Conservation (phyloP, 37 sponge, comb jelly and placozoan genomes). For the Chondrilla cf. caribensis region DNA sequence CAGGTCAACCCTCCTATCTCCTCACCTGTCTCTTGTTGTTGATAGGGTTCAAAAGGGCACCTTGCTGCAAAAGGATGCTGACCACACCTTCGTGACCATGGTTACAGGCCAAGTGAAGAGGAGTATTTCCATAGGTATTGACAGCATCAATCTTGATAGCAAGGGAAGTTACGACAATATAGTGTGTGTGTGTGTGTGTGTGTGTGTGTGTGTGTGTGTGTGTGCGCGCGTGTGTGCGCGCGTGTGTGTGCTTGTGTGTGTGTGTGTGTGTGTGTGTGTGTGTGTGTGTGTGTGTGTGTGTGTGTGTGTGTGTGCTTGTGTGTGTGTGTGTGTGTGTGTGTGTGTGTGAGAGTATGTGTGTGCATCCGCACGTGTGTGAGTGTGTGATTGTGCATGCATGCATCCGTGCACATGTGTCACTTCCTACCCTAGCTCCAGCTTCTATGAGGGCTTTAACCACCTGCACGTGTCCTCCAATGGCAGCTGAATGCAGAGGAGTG, state of each 20-base stretch:
- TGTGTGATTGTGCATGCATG: too few species aligned
- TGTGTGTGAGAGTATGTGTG: background rate
- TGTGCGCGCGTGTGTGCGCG: too few species aligned
- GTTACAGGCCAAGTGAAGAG: conserved; percentile 90
- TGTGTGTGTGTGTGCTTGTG: too few species aligned
- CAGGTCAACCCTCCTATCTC: too few species aligned
- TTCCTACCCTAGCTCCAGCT: conserved; percentile 63
- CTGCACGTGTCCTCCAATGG: conserved; percentile 78
- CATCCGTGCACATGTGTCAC: too few species aligned
- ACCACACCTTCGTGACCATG: conserved; percentile 88
- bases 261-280: too few species aligned
- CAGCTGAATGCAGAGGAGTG: conserved; percentile 82
- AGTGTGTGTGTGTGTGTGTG: background rate
- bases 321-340: background rate
- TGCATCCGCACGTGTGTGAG: too few species aligned
- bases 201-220: background rate
- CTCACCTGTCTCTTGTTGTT: conserved; percentile 78
- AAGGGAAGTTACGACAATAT: background rate
- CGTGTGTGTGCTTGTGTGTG: too few species aligned
- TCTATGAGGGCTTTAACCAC: conserved; percentile 79
- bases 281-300: too few species aligned
- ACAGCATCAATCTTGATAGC: conserved; percentile 58
- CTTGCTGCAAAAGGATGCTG: conserved; percentile 63
- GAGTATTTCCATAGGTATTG: conserved; percentile 67
- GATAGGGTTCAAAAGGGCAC: conserved; percentile 52